A percentile compares a stretch with the other conserved stretches of the same genome.
phyloP scores from a whole-genome alignment of 2,113 vertebrate genomes.

The Bambusicola thoracicus region DNA sequence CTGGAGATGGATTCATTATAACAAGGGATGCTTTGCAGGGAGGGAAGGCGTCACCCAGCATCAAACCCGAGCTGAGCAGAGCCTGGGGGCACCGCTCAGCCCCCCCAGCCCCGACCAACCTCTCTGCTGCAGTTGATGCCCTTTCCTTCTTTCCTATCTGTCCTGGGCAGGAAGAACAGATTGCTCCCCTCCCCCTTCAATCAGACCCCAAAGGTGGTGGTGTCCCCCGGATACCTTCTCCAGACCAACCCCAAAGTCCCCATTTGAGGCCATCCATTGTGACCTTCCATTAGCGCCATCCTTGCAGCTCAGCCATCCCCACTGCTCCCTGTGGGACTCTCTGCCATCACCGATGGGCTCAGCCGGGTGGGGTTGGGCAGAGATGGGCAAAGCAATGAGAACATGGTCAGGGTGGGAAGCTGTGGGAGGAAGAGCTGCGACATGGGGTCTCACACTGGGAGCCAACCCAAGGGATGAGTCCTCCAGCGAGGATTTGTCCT shows the following conservation, averaged over 20 bases:
- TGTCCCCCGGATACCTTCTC: background rate
- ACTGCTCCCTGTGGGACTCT: background rate
- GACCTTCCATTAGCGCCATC: background rate
- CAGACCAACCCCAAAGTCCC: background rate
- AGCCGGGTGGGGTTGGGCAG: background rate
- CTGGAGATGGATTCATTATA: background rate
- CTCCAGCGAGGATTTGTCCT: rapidly evolving
- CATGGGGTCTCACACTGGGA: background rate
- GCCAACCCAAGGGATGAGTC: background rate
- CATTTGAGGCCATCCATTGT: background rate
- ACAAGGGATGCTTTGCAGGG: background rate
- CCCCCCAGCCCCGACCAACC: too few species aligned
- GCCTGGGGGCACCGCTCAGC: rapidly evolving
- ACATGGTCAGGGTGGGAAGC: background rate
- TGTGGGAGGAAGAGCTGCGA: background rate
- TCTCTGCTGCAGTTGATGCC: background rate
- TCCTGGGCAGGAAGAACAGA: background rate
- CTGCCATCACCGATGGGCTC: background rate
- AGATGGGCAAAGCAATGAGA: background rate
- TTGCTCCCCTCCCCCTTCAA: background rate
- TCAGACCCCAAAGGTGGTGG: background rate
- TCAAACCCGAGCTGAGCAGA: background rate
- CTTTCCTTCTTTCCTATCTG: background rate
- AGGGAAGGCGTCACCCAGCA: rapidly evolving
- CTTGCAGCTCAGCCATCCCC: background rate